Conservation (phyloP, 2,888 invertebrate species). For the Xestia ashworthii region DNA sequence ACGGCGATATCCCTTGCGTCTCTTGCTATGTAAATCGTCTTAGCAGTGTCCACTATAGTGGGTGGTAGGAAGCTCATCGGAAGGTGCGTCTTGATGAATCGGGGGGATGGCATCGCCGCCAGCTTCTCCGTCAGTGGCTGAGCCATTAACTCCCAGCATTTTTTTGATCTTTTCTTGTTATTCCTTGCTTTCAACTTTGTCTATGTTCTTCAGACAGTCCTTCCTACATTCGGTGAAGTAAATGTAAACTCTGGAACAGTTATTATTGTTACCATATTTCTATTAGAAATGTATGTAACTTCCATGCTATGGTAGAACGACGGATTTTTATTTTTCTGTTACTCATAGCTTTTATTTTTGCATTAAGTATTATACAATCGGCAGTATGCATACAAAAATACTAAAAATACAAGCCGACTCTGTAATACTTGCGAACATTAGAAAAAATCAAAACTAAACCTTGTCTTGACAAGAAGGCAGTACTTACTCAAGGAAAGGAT, state of each 20-base stretch:
- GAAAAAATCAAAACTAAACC: too few species aligned
- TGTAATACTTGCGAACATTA: too few species aligned
- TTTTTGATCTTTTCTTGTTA: constrained; percentile 28
- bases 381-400: too few species aligned
- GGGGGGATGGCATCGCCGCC: constrained; percentile 75
- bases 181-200: not conserved
- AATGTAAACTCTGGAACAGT: constrained; percentile 35
- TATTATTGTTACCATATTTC: not conserved
- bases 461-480: not conserved
- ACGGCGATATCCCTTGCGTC: constrained; percentile 95
- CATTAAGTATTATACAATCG: too few species aligned
- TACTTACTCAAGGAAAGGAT: constrained; percentile 93
- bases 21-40: constrained; percentile 94
- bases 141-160: constrained; percentile 29
- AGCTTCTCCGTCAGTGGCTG: constrained; percentile 49
- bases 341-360: too few species aligned
- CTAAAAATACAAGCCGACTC: too few species aligned
- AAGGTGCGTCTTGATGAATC: constrained; percentile 93
- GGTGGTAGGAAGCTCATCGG: constrained; percentile 92
- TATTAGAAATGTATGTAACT: too few species aligned
- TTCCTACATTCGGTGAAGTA: constrained; percentile 41
- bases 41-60: constrained; percentile 81
- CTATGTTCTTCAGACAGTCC: constrained; percentile 19
- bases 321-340: too few species aligned
- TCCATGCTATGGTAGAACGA: too few species aligned